Evolutionary conservation across 2,888 invertebrate genomes (phyloP).

Genomic region (Sussaba pulchella): DNA sequence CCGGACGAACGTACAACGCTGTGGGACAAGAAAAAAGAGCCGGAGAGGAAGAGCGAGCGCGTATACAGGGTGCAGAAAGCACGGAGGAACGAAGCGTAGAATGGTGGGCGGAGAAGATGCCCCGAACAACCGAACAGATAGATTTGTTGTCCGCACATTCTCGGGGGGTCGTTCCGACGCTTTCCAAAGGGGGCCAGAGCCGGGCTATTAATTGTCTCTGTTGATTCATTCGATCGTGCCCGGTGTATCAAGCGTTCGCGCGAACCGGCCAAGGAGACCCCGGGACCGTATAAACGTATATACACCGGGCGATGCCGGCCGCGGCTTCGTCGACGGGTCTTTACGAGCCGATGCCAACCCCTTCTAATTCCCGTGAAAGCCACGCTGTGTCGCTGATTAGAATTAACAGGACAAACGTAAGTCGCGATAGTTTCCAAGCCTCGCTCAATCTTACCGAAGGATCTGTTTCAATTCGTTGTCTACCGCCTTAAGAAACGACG

Average conservation of each 20-base stretch:
- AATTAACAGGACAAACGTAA: conserved; percentile 76
- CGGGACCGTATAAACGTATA: conserved; percentile 52
- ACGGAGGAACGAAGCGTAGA: conserved; percentile 20
- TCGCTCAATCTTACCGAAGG: conserved; percentile 18
- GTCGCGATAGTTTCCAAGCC: conserved; percentile 32
- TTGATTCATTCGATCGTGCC: conserved; percentile 84
- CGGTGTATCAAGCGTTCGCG: conserved; percentile 74
- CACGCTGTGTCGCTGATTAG: conserved; percentile 75
- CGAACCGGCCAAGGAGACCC: conserved; percentile 71
- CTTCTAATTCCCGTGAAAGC: conserved; percentile 80
- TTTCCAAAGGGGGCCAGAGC: conserved; percentile 77
- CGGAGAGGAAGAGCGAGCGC: conserved; percentile 29
- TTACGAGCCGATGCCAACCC: conserved; percentile 70
- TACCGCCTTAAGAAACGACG: not conserved
- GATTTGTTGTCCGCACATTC: conserved; percentile 80
- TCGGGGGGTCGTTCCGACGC: conserved; percentile 74
- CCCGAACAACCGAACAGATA: conserved; percentile 74
- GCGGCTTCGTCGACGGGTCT: conserved; percentile 58
- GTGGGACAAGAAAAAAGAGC: conserved; percentile 11
- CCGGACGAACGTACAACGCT: conserved; percentile 42
- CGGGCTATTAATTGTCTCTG: conserved; percentile 83
- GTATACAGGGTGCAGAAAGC: conserved; percentile 11
- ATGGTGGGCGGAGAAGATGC: conserved; percentile 65
- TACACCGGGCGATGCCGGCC: conserved; percentile 21
- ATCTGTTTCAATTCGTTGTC: conserved; percentile 21